Evolutionary conservation across 2,888 invertebrate genomes (phyloP), one percentile per base, ranked within the genome.

Genomic region (Pollenia amentaria): DNA sequence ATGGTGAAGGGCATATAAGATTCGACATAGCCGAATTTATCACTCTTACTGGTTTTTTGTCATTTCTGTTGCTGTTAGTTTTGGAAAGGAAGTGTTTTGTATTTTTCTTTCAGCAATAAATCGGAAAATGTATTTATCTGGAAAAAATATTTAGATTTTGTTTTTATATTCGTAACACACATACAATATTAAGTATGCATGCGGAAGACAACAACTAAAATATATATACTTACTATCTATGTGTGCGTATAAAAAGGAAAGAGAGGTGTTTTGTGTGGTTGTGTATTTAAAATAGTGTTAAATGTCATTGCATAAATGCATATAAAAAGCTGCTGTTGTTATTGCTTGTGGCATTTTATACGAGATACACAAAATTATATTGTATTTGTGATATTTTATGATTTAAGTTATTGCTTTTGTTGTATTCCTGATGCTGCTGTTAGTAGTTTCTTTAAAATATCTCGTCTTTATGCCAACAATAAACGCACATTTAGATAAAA

Each of bases 401-500:
- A 29, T 64, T 55, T 51, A 16, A 46, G 16, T 40, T 51, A 48
- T 51, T 62, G 42, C 21, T 29, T 14, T 40, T 77, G 76, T 75
- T 77, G 69, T 65, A 29, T 6, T 42, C 40, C 48, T 60, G 57
- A 8, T 75, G 38, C 2, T 62, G 65, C 29, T 55, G 55, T 73
- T 55, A 73, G 16, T 80, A 73, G 73, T 80, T 73, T 73, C 65
- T 55, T 73, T 67, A 57, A 14, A 65, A 73, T 65, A 57, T 73
- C 73, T 73, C 80, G 80, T 73, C 80, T 80, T 80, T 73, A 64
- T 73, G 73, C 73, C 72, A 80, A 72, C 73, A 73, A 65, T 29
- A 57, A 12, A 48, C 44, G 65, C 42, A 51, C 48, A 48, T 1
- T 7, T 2, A 48, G 14, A 29, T 12, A 55, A 12, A 11, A 12